A percentile compares a stretch with the other conserved stretches of the same genome.
Evolutionary conservation across 2,113 vertebrate genomes (phyloP).

Genomic region (Ictidomys tridecemlineatus): DNA sequence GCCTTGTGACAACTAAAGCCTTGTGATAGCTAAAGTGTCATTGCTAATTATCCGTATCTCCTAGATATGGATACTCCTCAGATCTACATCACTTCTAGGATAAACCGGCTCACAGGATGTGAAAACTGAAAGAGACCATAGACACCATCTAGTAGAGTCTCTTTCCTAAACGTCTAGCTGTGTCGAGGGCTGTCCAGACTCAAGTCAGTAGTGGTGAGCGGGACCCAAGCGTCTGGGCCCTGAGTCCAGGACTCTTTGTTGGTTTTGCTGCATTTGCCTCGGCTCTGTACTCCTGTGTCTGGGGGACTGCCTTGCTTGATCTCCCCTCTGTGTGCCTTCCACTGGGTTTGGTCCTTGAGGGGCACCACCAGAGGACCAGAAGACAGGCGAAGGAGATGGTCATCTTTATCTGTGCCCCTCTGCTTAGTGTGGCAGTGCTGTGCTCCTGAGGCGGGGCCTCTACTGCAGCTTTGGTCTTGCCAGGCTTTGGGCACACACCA

Average conservation of each 20-base stretch:
- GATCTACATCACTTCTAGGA: background rate
- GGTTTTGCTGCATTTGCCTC: background rate
- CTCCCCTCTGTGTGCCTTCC: background rate
- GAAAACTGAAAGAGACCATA: background rate
- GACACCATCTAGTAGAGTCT: background rate
- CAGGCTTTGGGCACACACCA: too few relatives aligned
- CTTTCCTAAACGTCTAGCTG: background rate
- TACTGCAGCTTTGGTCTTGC: background rate
- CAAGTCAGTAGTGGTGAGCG: background rate
- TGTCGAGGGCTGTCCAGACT: background rate
- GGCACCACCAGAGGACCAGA: background rate
- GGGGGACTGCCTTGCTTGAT: too few relatives aligned
- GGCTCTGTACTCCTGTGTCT: background rate
- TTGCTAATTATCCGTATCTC: background rate
- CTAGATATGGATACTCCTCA: background rate
- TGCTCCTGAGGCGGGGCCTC: background rate
- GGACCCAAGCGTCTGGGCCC: background rate
- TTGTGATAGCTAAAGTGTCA: background rate
- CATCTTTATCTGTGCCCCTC: fast-evolving
- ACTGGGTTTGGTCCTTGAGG: background rate
- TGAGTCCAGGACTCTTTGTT: background rate
- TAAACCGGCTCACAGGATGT: background rate
- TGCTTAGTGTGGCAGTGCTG: fast-evolving
- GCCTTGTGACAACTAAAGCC: background rate
- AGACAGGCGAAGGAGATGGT: background rate